phyloP scores from a whole-genome alignment of 2,113 vertebrate genomes.

The Dromiciops gliroides region DNA sequence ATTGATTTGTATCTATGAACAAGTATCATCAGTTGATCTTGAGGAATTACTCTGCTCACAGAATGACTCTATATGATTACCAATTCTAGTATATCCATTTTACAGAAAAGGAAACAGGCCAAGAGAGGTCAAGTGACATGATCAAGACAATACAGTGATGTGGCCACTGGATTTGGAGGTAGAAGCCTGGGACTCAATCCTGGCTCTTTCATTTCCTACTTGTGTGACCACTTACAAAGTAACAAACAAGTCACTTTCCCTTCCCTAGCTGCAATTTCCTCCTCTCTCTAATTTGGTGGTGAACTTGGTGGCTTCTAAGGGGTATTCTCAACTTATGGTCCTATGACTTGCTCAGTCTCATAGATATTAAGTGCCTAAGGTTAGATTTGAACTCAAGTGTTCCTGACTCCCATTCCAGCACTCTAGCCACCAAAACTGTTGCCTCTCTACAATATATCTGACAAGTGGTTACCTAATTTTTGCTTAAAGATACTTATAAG shows the following conservation, averaged over 20 bases:
- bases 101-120: not conserved
- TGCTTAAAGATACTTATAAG: not conserved
- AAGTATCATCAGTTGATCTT: not conserved
- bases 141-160: not conserved
- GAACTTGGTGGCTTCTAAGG: not conserved
- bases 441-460: not conserved
- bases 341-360: not conserved
- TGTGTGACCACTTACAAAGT: not conserved
- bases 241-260: not conserved
- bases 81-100: not conserved
- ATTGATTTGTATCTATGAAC: not conserved
- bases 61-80: not conserved
- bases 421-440: not conserved
- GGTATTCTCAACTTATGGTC: not conserved
- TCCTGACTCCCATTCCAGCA: not conserved
- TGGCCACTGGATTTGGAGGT: too few relatives aligned
- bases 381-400: not conserved
- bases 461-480: not conserved
- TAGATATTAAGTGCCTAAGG: not conserved
- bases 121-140: not conserved
- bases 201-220: not conserved
- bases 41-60: not conserved
- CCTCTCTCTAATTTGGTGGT: not conserved
- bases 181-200: not conserved
- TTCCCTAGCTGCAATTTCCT: not conserved